Evolutionary conservation across 2,797 vertebrate species (phyloP).

Genomic region (Amblyraja radiata): DNA sequence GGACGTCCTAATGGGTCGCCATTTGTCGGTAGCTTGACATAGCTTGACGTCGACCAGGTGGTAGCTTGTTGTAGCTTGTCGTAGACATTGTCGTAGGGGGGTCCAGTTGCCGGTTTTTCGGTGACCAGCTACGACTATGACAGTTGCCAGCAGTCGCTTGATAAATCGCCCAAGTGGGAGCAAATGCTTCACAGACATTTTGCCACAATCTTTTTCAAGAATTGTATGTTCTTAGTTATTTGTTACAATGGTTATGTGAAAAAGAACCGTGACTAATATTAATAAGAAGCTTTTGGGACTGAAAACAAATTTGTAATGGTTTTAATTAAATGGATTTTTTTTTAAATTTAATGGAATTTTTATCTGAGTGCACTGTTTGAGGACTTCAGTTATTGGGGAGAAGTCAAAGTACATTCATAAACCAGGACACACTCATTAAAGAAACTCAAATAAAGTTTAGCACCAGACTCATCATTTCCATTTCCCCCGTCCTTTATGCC

Average conservation of each 20-base stretch:
- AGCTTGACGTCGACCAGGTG: no score
- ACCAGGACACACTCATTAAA: background rate
- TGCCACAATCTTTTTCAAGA: background rate
- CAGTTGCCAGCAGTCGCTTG: no score
- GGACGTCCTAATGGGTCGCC: no score
- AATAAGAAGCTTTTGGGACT: background rate
- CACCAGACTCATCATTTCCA: background rate
- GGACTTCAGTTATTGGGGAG: background rate
- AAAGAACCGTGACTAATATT: background rate
- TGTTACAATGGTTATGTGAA: background rate
- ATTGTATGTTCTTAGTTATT: background rate
- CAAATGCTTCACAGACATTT: background rate
- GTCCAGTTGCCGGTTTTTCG: no score
- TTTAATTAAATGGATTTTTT: background rate
- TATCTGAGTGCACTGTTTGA: background rate
- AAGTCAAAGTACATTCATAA: background rate
- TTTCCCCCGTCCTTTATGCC: background rate
- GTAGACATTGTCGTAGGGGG: no score
- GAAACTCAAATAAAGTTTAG: conserved; percentile 18
- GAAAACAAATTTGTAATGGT: background rate
- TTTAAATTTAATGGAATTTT: background rate
- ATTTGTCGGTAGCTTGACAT: no score
- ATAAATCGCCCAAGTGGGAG: background rate
- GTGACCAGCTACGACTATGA: no score
- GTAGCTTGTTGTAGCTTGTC: no score